Conservation (phyloP, 2,113 vertebrate genomes). For the Heterocephalus glaber region DNA sequence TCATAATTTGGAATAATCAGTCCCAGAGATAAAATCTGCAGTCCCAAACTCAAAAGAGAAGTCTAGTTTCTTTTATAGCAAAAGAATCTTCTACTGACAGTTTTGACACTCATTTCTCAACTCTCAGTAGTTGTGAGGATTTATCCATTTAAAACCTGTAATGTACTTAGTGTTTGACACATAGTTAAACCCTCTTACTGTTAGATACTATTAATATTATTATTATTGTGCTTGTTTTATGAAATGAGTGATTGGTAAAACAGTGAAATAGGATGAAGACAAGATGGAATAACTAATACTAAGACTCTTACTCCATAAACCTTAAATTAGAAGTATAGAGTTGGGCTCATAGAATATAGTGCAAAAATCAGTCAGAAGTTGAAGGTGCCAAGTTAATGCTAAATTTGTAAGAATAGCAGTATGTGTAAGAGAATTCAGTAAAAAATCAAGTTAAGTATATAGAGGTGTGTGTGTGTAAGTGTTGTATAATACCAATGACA, state of each 20-base stretch:
- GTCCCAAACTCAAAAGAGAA: background rate
- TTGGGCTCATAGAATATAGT: slow-evolving; percentile 12
- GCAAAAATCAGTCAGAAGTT: background rate
- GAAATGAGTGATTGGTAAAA: slow-evolving; percentile 13
- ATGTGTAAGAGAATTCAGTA: background rate
- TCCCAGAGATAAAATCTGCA: background rate
- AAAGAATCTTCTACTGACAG: background rate
- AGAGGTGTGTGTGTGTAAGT: background rate
- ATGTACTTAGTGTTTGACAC: background rate
- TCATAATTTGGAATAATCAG: background rate
- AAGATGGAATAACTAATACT: slow-evolving; percentile 3
- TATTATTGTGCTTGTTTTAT: background rate
- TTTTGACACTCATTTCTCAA: background rate
- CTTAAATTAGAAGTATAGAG: slow-evolving; percentile 21
- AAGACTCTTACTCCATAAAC: background rate
- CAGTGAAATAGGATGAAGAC: background rate
- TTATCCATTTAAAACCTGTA: background rate
- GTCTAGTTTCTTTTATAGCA: background rate
- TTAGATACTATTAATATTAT: background rate
- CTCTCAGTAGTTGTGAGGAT: background rate
- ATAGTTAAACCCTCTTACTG: background rate
- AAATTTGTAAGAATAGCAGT: background rate
- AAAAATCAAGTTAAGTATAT: background rate
- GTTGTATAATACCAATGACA: background rate
- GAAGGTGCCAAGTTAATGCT: background rate